Conservation (phyloP, 2,797 vertebrate genomes). For the Sphenodon punctatus region DNA sequence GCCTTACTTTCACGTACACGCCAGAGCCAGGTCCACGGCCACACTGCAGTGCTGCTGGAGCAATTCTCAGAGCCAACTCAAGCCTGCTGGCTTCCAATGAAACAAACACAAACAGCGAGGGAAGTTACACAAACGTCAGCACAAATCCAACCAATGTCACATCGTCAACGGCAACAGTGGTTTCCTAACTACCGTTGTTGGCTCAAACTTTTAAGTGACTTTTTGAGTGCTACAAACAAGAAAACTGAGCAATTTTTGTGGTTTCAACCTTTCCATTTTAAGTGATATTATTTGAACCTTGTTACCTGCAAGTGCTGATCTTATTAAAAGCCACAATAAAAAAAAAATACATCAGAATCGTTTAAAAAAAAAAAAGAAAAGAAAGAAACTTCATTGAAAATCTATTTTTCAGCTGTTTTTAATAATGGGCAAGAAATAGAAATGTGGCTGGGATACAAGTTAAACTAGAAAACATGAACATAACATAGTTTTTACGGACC, state of each 20-base stretch:
- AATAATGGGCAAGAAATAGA: constrained; percentile 84
- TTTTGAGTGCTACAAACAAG: constrained; percentile 81
- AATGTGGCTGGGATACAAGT: constrained; percentile 83
- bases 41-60: constrained; percentile 96
- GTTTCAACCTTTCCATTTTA: constrained; percentile 80
- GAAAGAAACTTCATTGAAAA: constrained; percentile 76
- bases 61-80: constrained; percentile 91
- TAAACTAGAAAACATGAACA: constrained; percentile 86
- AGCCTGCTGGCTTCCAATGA: constrained; percentile 86
- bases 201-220: constrained; percentile 80
- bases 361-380: constrained; percentile 73
- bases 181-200: constrained; percentile 90
- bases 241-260: constrained; percentile 79
- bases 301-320: constrained; percentile 78
- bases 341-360: constrained; percentile 64
- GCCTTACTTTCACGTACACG: constrained; percentile 98
- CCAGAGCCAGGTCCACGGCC: constrained; percentile 96
- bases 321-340: constrained; percentile 86
- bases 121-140: constrained; percentile 82
- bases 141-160: constrained; percentile 91
- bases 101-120: constrained; percentile 80
- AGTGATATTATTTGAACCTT: constrained; percentile 69
- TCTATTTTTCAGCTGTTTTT: constrained; percentile 78
- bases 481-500: constrained; percentile 99
- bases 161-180: constrained; percentile 88